Conservation (phyloP, 2,797 vertebrate genomes). For the Sebastolobus altivelis region DNA sequence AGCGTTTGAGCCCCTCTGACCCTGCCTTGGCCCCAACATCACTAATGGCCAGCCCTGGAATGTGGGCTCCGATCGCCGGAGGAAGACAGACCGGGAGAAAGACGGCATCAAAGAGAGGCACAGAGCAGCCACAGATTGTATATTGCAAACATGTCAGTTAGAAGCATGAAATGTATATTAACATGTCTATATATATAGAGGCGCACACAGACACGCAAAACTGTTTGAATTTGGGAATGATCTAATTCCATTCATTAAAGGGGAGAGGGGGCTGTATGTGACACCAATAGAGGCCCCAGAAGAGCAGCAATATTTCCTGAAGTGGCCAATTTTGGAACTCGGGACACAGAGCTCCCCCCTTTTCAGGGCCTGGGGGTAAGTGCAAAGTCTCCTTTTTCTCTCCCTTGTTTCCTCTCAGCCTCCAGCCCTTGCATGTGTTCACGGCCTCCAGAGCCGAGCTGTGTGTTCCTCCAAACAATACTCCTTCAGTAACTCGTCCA, state of each 20-base stretch:
- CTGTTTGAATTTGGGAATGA: slow-evolving; percentile 62
- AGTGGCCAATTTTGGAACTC: slow-evolving; percentile 67
- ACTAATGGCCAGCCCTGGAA: slow-evolving; percentile 94
- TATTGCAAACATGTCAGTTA: slow-evolving; percentile 15
- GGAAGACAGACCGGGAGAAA: slow-evolving; percentile 56
- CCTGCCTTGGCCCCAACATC: slow-evolving; percentile 91
- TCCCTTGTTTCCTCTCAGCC: slow-evolving; percentile 60
- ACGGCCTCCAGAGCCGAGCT: slow-evolving; percentile 55
- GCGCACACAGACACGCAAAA: slow-evolving; percentile 38
- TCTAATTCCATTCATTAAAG: slow-evolving; percentile 59
- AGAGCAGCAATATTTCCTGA: slow-evolving; percentile 65
- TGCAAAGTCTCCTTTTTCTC: slow-evolving; percentile 46
- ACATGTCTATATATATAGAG: slow-evolving; percentile 47
- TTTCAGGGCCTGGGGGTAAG: slow-evolving; percentile 36
- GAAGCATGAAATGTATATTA: slow-evolving; percentile 36
- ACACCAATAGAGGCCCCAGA: slow-evolving; percentile 53
- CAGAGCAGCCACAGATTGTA: slow-evolving; percentile 44
- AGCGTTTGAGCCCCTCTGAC: slow-evolving; percentile 92
- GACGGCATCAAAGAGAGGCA: slow-evolving; percentile 66
- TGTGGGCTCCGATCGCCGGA: slow-evolving; percentile 86
- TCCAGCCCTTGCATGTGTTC: slow-evolving; percentile 47
- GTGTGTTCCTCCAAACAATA: slow-evolving; percentile 71
- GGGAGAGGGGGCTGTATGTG: slow-evolving; percentile 40
- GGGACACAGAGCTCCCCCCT: slow-evolving; percentile 23
- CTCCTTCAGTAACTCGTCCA: slow-evolving; percentile 62